Conservation (phyloP, 23 tunicate genomes). For the Ascidia mentula region DNA sequence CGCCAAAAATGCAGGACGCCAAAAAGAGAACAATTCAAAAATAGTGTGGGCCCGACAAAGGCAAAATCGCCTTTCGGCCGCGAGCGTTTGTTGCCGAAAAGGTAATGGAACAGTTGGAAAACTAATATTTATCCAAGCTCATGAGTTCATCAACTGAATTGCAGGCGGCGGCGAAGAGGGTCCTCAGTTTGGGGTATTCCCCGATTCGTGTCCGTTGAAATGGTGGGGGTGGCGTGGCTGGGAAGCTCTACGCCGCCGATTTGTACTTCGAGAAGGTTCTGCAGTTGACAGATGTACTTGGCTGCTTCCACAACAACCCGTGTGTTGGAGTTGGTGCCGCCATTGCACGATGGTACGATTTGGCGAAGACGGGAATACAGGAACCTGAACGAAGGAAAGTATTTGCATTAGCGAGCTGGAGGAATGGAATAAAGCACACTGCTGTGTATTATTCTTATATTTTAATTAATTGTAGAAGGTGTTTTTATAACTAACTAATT, state of each 20-base stretch:
- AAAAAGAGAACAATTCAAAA: too few relatives aligned
- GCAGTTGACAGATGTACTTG: constrained; percentile 5
- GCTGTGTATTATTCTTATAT: too few relatives aligned
- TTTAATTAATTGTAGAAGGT: too few relatives aligned
- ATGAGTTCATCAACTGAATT: neutral
- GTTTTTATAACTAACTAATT: too few relatives aligned
- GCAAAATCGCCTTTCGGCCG: too few relatives aligned
- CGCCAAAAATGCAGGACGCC: too few relatives aligned
- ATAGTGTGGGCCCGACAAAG: too few relatives aligned
- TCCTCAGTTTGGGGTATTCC: neutral
- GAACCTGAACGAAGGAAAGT: neutral
- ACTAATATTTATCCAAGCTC: too few relatives aligned
- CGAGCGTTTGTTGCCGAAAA: too few relatives aligned
- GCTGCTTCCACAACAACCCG: neutral
- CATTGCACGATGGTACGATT: neutral
- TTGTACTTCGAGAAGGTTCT: neutral
- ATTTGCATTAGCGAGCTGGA: neutral
- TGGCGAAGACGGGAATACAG: neutral
- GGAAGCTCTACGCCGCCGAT: neutral
- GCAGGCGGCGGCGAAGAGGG: neutral
- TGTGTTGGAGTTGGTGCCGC: neutral
- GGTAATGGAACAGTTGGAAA: too few relatives aligned
- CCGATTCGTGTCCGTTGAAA: neutral
- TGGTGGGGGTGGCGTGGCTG: neutral
- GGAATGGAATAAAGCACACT: too few relatives aligned